Percentiles rank a stretch among this genome's conserved stretches.
Conservation (phyloP, 2,888 invertebrate genomes). For the Amorpha juglandis region DNA sequence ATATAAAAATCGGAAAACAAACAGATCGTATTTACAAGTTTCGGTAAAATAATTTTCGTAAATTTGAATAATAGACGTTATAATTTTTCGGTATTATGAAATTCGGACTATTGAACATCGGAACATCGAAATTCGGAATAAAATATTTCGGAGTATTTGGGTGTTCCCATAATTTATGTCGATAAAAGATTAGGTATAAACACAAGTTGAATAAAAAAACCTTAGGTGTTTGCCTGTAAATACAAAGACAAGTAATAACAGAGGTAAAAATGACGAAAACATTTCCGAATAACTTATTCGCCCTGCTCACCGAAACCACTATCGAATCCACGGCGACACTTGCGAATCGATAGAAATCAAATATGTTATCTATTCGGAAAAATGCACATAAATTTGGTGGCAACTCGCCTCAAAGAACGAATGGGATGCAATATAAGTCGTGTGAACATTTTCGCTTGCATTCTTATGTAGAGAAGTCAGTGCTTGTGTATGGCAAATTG, state of each 20-base stretch:
- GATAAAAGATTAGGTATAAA: no score
- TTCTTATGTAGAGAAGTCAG: slow-evolving; percentile 40
- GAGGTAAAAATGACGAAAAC: not conserved
- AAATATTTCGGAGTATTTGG: no score
- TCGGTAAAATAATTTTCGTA: no score
- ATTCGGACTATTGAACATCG: no score
- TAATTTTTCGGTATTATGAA: no score
- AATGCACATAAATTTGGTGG: slow-evolving; percentile 33
- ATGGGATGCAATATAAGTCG: slow-evolving; percentile 31
- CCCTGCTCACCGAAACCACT: not conserved
- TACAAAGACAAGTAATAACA: not conserved
- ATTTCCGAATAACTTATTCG: slow-evolving; percentile 10
- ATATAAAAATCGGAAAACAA: no score
- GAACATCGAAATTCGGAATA: no score
- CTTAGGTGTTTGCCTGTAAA: not conserved
- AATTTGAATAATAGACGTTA: no score
- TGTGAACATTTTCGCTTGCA: slow-evolving; percentile 32
- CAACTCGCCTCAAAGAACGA: slow-evolving; percentile 29
- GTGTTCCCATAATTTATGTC: no score
- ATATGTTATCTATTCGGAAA: slow-evolving; percentile 30
- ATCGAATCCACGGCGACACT: slow-evolving; percentile 22
- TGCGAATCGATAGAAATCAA: slow-evolving; percentile 29
- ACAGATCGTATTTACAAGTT: no score
- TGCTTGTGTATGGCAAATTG: slow-evolving; percentile 44
- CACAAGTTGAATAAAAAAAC: no score